Conservation (phyloP, 2,888 invertebrate species). For the Drosophila koepferae region DNA sequence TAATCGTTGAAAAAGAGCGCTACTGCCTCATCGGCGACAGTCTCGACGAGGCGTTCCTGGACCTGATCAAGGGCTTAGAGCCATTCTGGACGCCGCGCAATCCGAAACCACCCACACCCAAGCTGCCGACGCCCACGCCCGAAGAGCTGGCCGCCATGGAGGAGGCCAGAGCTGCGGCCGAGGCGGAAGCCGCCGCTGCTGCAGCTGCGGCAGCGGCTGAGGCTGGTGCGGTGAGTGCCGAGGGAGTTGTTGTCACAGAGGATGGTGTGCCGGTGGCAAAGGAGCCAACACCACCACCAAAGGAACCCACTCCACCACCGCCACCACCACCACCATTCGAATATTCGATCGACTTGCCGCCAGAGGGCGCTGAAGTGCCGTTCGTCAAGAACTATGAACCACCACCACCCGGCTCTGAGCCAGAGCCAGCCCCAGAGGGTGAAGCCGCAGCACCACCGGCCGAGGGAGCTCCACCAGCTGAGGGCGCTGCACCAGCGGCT, state of each 20-base stretch:
- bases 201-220: conserved; percentile 64
- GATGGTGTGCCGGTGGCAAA: conserved; percentile 63
- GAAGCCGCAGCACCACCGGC: conserved; percentile 80
- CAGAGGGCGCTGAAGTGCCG: conserved; percentile 85
- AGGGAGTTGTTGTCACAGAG: conserved; percentile 49
- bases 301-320: conserved; percentile 84
- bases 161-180: conserved; percentile 81
- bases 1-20: conserved; percentile 95
- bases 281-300: conserved; percentile 81
- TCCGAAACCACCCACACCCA: conserved; percentile 85
- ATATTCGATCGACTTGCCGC: conserved; percentile 84
- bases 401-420: conserved; percentile 84
- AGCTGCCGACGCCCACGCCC: conserved; percentile 83
- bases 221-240: conserved; percentile 71
- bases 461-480: conserved; percentile 81
- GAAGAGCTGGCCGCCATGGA: conserved; percentile 84
- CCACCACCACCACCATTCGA: conserved; percentile 85
- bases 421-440: conserved; percentile 76
- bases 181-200: conserved; percentile 75
- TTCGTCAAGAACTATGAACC: conserved; percentile 85
- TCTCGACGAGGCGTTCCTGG: conserved; percentile 96
- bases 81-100: conserved; percentile 85
- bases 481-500: conserved; percentile 78
- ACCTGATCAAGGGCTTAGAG: conserved; percentile 89
- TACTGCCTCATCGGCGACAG: conserved; percentile 97